Evolutionary conservation across 35 echinoderm and acorn worm species (phyloP).

Genomic region (Acanthaster planci): DNA sequence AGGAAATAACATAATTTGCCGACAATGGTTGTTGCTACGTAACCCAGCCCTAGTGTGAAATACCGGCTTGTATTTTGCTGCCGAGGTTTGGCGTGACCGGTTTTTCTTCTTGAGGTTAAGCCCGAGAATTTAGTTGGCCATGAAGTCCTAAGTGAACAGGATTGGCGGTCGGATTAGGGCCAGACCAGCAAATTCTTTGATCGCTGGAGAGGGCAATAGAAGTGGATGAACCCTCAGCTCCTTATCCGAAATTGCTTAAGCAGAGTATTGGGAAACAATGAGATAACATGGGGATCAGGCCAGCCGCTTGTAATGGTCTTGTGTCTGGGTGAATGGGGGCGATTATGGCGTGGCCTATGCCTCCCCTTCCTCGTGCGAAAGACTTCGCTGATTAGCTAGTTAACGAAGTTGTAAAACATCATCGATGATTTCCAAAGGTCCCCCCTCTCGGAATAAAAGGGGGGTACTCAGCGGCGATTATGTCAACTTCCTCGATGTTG

Average conservation of each 20-base stretch:
- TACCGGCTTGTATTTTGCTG: no score
- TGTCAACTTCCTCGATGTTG: neutral
- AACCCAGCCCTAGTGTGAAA: no score
- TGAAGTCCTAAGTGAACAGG: no score
- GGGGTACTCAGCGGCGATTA: neutral
- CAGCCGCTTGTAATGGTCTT: neutral
- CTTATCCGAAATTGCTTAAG: constrained; percentile 11
- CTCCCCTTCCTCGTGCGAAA: neutral
- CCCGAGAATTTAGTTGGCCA: no score
- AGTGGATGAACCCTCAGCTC: no score
- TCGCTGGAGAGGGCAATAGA: no score
- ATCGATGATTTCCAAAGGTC: neutral
- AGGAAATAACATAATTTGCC: no score
- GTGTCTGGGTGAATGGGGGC: neutral
- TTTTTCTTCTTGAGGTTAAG: no score
- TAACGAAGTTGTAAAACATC: constrained; percentile 23
- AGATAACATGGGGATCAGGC: constrained; percentile 8
- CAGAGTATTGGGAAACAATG: constrained; percentile 13
- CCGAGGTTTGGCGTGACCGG: no score
- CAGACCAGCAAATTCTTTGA: no score
- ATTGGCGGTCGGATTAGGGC: no score
- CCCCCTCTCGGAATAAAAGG: neutral
- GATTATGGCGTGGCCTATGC: neutral
- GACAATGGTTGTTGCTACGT: no score
- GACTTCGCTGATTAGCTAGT: constrained; percentile 1